phyloP scores from a whole-genome alignment of 92 coral and sea anemone genomes.

The Zoanthus sociatus region DNA sequence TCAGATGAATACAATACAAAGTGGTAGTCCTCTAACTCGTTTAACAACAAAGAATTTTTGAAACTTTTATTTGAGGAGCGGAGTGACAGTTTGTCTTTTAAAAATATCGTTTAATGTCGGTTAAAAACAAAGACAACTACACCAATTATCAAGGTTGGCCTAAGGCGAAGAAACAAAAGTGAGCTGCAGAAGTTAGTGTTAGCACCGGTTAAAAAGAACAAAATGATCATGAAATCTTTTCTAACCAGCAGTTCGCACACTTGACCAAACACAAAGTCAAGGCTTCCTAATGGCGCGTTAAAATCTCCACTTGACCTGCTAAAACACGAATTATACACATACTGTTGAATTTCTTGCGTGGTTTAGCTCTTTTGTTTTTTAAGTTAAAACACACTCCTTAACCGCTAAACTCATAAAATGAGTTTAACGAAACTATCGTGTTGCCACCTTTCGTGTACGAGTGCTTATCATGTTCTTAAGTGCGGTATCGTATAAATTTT shows the following conservation, averaged over 20 bases:
- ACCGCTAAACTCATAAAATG: conserved; percentile 45
- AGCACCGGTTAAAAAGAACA: conserved; percentile 34
- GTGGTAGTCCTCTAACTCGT: not conserved
- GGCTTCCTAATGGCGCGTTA: conserved; percentile 31
- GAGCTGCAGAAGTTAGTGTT: conserved; percentile 30
- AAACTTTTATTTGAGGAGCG: not conserved
- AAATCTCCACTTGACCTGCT: conserved; percentile 45
- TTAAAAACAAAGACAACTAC: conserved; percentile 56
- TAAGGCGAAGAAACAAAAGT: conserved; percentile 46
- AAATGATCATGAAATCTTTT: conserved; percentile 45
- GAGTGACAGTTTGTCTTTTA: conserved; percentile 66
- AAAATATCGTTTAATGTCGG: conserved; percentile 83
- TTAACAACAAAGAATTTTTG: not conserved
- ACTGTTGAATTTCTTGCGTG: conserved; percentile 23
- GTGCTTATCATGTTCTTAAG: conserved; percentile 43
- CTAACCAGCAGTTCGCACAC: conserved; percentile 16
- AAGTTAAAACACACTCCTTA: conserved; percentile 30
- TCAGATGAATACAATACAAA: conserved; percentile 21
- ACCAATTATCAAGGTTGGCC: conserved; percentile 50
- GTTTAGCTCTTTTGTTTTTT: conserved; percentile 41
- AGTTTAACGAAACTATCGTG: conserved; percentile 47
- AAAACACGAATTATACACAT: conserved; percentile 5
- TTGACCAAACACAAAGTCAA: conserved; percentile 36
- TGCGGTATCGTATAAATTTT: conserved; percentile 43
- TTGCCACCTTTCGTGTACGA: conserved; percentile 51